A percentile compares a stretch with the other conserved stretches of the same genome.
Evolutionary conservation across 2,113 vertebrate genomes (phyloP).

Genomic region (Ammodramus savannarum): DNA sequence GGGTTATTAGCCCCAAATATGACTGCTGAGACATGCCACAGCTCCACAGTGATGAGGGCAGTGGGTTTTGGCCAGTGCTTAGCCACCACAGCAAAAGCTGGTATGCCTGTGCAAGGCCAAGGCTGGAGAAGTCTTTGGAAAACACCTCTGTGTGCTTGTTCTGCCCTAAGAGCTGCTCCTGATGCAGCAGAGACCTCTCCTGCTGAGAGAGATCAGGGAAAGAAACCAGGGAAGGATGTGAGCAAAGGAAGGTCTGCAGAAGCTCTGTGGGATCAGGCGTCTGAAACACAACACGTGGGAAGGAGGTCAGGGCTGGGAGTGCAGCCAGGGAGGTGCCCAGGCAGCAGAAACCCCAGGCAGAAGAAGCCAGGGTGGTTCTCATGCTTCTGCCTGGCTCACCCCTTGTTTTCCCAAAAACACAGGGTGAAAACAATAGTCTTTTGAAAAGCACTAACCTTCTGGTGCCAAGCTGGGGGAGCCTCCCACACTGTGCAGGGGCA

Average conservation of each 20-base stretch:
- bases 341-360: neutral
- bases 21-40: neutral
- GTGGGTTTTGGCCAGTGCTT: rapidly evolving
- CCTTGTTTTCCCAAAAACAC: neutral
- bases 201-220: neutral
- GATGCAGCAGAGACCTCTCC: neutral
- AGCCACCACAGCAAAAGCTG: neutral
- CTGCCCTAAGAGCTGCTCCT: neutral
- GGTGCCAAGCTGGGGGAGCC: conserved; percentile 5
- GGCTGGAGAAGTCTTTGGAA: neutral
- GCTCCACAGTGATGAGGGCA: rapidly evolving
- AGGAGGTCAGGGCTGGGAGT: neutral
- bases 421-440: neutral
- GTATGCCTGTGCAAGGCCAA: rapidly evolving
- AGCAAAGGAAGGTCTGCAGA: neutral
- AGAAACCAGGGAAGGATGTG: neutral
- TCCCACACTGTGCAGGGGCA: neutral
- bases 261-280: rapidly evolving
- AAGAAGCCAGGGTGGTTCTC: neutral
- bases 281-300: rapidly evolving
- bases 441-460: neutral
- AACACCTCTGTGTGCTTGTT: neutral
- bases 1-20: rapidly evolving
- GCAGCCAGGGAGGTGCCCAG: neutral
- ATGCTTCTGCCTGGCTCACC: neutral